Base-by-base conservation (phyloP, 2,113 vertebrate species). In the Protobothrops mucrosquamatus region DNA sequence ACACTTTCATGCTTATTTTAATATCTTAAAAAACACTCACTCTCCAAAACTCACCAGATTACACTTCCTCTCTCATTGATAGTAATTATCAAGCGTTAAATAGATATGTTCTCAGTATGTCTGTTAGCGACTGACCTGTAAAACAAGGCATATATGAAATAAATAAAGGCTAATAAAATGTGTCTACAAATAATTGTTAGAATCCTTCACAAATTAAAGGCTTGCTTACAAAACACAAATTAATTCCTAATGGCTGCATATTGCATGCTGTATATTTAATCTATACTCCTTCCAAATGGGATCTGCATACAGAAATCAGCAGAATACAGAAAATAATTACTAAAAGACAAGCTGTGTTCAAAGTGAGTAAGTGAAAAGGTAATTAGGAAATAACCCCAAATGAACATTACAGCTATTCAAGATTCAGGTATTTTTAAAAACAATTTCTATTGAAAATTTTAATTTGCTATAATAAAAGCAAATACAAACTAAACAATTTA, bases 41-140 rank as follows among this genome's bases (percentile, higher is more conserved):
- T 43, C 39, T 48, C 10, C 2, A 55, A 87, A 18, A 93, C 96
- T 96, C 95, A 97, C 96, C 96, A 96, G 92, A 94, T 93, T 94
- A 91, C 3, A 92, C 94, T 96, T 95, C 55, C 3, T 95, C 94
- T 93, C 48, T 91, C 96, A 97, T 96, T 89, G 94, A 95, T 93
- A 26, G 91, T 94, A 94, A 22, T 11, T 92, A 39, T 59, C 43
- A 96, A 95, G 61, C 26, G 90, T 94, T 48, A 95, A 93, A 90
- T 86, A 52, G 93, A 10, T 43, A 91, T 22, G 59, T 85, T 59
- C 91, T 85, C 26, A 74, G 64, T 95, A 74, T 89, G 81, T 0
- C 89, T 85, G 88, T 24, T 92, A 43, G 6, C 20, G n/a, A 61
- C 43, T 96, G 52, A 96, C 88, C 96, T 96, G 56, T 87, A 95